Evolutionary conservation across 2,888 invertebrate species (phyloP).

Genomic region (Drosophila kokeensis): DNA sequence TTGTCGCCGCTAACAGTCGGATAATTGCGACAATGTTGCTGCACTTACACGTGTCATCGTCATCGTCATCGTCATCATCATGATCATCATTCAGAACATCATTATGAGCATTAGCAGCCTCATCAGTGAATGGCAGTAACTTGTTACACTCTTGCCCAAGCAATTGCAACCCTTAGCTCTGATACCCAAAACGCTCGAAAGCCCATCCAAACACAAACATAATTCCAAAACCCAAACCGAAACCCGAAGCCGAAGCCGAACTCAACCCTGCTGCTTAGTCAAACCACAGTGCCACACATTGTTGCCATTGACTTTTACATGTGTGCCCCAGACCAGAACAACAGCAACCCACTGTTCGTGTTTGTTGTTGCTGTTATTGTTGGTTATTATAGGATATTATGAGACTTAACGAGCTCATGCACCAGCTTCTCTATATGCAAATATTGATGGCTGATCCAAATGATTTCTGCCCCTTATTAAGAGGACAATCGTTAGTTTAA

Average conservation of each 20-base stretch:
- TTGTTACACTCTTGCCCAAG: constrained; percentile 59
- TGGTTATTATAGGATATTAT: constrained; percentile 44
- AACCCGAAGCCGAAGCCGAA: background rate
- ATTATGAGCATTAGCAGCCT: constrained; percentile 43
- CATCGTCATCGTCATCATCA: constrained; percentile 43
- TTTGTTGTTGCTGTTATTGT: constrained; percentile 17
- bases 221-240: background rate
- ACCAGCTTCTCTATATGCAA: constrained; percentile 26
- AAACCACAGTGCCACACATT: constrained; percentile 68
- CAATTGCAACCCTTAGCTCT: constrained; percentile 60
- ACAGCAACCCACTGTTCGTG: constrained; percentile 10
- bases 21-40: constrained; percentile 82
- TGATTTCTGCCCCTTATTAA: constrained; percentile 3
- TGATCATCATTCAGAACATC: constrained; percentile 31
- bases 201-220: background rate
- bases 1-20: constrained; percentile 57
- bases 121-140: constrained; percentile 47
- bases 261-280: constrained; percentile 23
- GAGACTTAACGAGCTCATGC: constrained; percentile 20
- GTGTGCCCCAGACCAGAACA: constrained; percentile 54
- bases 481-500: background rate
- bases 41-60: constrained; percentile 79
- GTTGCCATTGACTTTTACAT: constrained; percentile 76
- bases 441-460: constrained; percentile 21
- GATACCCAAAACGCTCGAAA: background rate